Evolutionary conservation across 1,140 invertebrate genomes (phyloP).

Genomic region (Tetragonula clypearis): DNA sequence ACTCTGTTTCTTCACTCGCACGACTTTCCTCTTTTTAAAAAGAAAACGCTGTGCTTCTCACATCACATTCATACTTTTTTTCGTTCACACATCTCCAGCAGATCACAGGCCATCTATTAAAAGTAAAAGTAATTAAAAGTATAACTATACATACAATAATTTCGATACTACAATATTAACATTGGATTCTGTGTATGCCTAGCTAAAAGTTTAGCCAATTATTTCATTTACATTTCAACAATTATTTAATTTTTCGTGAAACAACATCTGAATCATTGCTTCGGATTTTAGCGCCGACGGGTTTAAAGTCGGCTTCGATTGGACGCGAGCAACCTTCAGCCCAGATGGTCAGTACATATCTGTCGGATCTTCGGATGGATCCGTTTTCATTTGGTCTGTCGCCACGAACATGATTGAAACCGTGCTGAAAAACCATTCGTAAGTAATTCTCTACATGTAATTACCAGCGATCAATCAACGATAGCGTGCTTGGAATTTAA

Average conservation of each 20-base stretch:
- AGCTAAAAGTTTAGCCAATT: too few species aligned
- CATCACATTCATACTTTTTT: too few species aligned
- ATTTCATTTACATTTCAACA: neutral
- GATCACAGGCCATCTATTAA: too few species aligned
- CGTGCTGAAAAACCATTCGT: conserved; percentile 94
- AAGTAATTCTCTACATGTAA: conserved; percentile 78
- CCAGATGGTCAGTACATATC: conserved; percentile 93
- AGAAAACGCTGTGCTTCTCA: too few species aligned
- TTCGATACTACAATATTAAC: too few species aligned
- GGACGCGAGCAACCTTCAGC: conserved; percentile 95
- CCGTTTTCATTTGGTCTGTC: conserved; percentile 96
- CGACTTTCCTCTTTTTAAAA: too few species aligned
- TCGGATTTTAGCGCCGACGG: conserved; percentile 90
- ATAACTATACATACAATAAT: too few species aligned
- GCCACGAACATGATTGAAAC: conserved; percentile 89
- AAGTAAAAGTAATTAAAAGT: too few species aligned
- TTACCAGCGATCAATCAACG: neutral
- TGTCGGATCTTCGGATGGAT: conserved; percentile 94
- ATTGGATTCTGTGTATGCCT: too few species aligned
- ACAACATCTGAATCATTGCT: neutral
- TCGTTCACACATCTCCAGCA: too few species aligned
- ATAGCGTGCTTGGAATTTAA: neutral
- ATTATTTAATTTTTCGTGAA: neutral
- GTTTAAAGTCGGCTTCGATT: conserved; percentile 98
- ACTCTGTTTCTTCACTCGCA: too few species aligned